These are phyloP conservation scores for Dromius quadrimaculatus DNA, from an alignment of 2,888 invertebrate genomes.

Conservation along the genomic window DNA sequence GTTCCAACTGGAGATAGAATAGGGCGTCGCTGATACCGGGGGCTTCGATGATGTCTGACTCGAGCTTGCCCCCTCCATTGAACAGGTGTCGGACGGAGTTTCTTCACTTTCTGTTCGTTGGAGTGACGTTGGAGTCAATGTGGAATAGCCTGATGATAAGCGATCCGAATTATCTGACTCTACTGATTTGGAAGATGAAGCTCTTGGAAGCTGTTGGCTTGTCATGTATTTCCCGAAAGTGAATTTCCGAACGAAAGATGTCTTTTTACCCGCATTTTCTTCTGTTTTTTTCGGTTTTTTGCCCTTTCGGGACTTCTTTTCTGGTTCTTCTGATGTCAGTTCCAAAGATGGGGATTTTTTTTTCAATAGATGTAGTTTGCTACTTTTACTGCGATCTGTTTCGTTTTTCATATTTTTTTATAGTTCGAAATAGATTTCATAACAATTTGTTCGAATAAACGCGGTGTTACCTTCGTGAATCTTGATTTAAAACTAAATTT, in stretches of 20 bases:
- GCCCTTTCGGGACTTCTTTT: slow-evolving; percentile 39
- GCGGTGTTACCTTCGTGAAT: slow-evolving; percentile 21
- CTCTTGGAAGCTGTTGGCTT: slow-evolving; percentile 20
- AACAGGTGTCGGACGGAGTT: slow-evolving; percentile 16
- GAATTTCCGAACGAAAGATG: slow-evolving; percentile 40
- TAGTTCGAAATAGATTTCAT: neutral
- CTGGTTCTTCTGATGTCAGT: slow-evolving; percentile 12
- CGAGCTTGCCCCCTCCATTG: slow-evolving; percentile 1
- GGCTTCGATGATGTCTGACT: neutral
- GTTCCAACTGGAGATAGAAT: slow-evolving; percentile 47
- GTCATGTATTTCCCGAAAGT: slow-evolving; percentile 36
- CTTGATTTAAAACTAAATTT: slow-evolving; percentile 6
- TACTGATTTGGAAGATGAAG: slow-evolving; percentile 41
- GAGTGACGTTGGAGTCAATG: slow-evolving; percentile 34
- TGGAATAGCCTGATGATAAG: slow-evolving; percentile 36
- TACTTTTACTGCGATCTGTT: slow-evolving; percentile 17
- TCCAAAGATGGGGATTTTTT: slow-evolving; percentile 25
- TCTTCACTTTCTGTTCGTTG: slow-evolving; percentile 21
- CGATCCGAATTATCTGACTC: slow-evolving; percentile 36
- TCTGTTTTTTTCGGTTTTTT: slow-evolving; percentile 41
- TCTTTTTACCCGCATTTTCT: slow-evolving; percentile 16
- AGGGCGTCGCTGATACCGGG: slow-evolving; percentile 42
- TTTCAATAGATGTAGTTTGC: slow-evolving; percentile 29
- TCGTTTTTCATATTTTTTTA: slow-evolving; percentile 41
- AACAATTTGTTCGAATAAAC: neutral